Evolutionary conservation across 35 echinoderm and acorn worm species (phyloP), one percentile per base, ranked within the genome.

Genomic region (Apostichopus californicus): DNA sequence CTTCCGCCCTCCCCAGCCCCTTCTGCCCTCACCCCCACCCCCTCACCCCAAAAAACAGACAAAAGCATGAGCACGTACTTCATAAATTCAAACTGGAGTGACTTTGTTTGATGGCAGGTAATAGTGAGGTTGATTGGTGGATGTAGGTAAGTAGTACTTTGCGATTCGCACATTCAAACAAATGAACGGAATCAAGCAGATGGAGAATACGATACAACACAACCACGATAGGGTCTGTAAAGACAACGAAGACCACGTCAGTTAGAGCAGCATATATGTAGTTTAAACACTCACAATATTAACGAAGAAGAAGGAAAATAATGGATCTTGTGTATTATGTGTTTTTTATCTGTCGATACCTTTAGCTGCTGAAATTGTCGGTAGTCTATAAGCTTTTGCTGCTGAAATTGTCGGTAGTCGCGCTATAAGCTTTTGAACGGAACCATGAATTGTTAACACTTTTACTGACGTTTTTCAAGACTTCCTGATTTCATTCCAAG

Each of bases 81-180:
- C 3, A 11, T 68, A 4, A 18, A 68, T 46, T 68, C 64, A 79
- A 46, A 46, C 21, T 52, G 79, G 79, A 81, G 25, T 13, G 25
- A 81, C 79, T 81, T 81, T 81, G 79, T 81, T 81, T 81, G 25
- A 53, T 81, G 79, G 13, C 79, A 81, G 52, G 12, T 9, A 25
- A 6, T 81, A 28, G 52, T 34, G 25, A 46, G 79, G 25, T 81
- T 54, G 79, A 13, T 46, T 14, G 79, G 14, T 9, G 25, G 83
- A 18, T 56, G 83, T 53, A 20, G 54, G 54, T 18, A 53, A 18
- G 25, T 61, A 9, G 83, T 87, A 87, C n/a, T 87, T 87, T 12
- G 83, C 83, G 60, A 87, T 87, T 58, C 83, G 54, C 56, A 87
- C 56, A 25, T 87, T 87, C 83, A 87, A 21, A 87, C 83, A 87